Evolutionary conservation across 2,888 invertebrate species (phyloP).

Genomic region (Lymantria monacha): DNA sequence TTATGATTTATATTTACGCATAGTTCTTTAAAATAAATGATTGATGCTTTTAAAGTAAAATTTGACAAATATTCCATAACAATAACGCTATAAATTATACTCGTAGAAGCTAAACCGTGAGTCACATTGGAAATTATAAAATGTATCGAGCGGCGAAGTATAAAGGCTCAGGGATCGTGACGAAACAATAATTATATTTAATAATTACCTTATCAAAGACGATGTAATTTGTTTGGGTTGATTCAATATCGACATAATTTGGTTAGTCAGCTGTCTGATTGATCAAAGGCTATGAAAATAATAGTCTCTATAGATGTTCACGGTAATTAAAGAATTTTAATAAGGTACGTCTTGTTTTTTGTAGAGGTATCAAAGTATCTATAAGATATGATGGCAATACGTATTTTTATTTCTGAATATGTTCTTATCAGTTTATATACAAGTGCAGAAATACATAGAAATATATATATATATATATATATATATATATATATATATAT

Average conservation of each 20-base stretch:
- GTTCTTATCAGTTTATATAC: too few species aligned
- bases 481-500: too few species aligned
- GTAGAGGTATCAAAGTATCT: slow-evolving; percentile 7
- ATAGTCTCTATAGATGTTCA: slow-evolving; percentile 38
- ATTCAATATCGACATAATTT: slow-evolving; percentile 66
- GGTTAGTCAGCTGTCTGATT: slow-evolving; percentile 58
- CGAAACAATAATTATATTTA: slow-evolving; percentile 74
- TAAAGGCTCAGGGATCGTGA: slow-evolving; percentile 57
- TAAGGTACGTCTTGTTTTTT: slow-evolving; percentile 35
- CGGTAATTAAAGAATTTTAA: slow-evolving; percentile 49
- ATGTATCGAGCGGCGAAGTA: slow-evolving; percentile 18
- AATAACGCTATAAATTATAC: slow-evolving; percentile 2
- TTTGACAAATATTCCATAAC: neutral
- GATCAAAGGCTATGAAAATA: slow-evolving; percentile 51
- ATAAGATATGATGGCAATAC: slow-evolving; percentile 5
- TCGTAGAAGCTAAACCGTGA: slow-evolving; percentile 1
- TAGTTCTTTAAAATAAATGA: too few species aligned
- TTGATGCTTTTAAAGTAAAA: neutral
- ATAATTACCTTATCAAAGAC: slow-evolving; percentile 69
- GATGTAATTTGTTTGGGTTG: slow-evolving; percentile 57
- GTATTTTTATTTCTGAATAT: too few species aligned
- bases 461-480: too few species aligned
- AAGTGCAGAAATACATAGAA: too few species aligned
- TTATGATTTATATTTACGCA: too few species aligned
- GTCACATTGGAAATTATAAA: slow-evolving; percentile 15